phyloP scores from a whole-genome alignment of 2,888 invertebrate species.

The Tyria jacobaeae region DNA sequence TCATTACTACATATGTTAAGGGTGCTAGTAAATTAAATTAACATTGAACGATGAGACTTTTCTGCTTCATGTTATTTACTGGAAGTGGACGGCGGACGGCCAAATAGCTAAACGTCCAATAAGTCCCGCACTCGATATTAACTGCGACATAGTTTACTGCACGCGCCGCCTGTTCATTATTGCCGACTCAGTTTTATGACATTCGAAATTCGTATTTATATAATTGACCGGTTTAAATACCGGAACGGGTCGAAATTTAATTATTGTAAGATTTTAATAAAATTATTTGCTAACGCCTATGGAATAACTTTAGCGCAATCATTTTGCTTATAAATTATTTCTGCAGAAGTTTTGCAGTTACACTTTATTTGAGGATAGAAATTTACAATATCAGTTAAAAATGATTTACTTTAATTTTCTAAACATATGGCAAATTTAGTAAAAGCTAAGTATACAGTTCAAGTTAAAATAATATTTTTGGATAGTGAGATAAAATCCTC shows the following conservation, averaged over 20 bases:
- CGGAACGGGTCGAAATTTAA: conserved; percentile 63
- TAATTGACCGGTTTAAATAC: conserved; percentile 78
- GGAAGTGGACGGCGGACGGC: conserved; percentile 54
- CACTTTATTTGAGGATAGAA: conserved; percentile 9
- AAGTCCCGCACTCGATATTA: conserved; percentile 77
- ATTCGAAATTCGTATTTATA: conserved; percentile 75
- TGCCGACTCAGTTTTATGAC: conserved; percentile 78
- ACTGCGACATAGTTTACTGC: conserved; percentile 80
- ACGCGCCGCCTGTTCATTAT: conserved; percentile 81
- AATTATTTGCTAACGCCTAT: conserved; percentile 48
- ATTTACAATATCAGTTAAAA: background rate
- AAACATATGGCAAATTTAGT: too few relatives aligned
- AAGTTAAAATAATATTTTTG: conserved; percentile 7
- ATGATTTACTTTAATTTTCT: background rate
- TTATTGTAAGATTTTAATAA: conserved; percentile 57
- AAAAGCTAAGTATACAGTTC: too few relatives aligned
- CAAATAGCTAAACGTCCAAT: conserved; percentile 77
- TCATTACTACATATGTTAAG: background rate
- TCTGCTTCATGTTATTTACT: conserved; percentile 53
- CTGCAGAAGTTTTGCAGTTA: conserved; percentile 34
- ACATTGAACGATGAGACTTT: conserved; percentile 44
- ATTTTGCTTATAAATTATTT: conserved; percentile 38
- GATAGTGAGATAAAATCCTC: conserved; percentile 5
- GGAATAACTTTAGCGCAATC: conserved; percentile 43
- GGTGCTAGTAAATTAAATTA: conserved; percentile 44